Base-by-base conservation (phyloP, 2,113 vertebrate species). In the Tonatia bakeri region DNA sequence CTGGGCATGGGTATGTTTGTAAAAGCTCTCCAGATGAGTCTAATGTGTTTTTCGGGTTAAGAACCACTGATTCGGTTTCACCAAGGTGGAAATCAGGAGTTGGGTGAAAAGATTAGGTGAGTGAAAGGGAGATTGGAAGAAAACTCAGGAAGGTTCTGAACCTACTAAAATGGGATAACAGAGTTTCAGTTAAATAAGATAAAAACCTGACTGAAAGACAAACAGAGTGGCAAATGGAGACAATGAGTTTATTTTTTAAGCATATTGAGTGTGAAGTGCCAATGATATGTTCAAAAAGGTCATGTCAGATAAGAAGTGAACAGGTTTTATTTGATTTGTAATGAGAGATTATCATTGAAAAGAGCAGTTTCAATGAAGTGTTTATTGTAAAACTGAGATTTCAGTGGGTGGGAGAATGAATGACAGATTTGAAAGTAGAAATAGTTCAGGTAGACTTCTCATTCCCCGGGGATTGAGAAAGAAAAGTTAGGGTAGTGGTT, bases 261-360 rank as follows among this genome's bases (percentile, higher is more conserved):
- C 26, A 28, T 45, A 13, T 33, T 19, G 43, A 92, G 31, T 87
- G 40, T 91, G 72, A 89, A 81, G 43, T 38, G 28, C 50, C 88
- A 92, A 26, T 15, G 52, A 45, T 75, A 84, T 56, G n/a, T 76
- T 87, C 22, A 87, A 47, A 87, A 64, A 79, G 22, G 28, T 64
- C 40, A 33, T 28, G 64, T 64, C 81, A 73, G 56, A 52, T 87
- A 92, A 92, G 75, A 80, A 83, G 19, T 38, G 85, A 84, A 83
- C 28, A 91, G 69, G 13, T 81, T 90, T 84, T 73, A 65, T 70
- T 90, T 52, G 59, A 70, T 75, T 70, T 84, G 33, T 76, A 90
- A 87, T 95, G 96, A 87, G 36, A 84, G 64, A 54, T 52, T 89
- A 75, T 59, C 59, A 65, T 87, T 59, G 7, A 65, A 75, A 82